Base-by-base conservation (phyloP, 2,888 invertebrate species). In the Andrena haemorrhoa region DNA sequence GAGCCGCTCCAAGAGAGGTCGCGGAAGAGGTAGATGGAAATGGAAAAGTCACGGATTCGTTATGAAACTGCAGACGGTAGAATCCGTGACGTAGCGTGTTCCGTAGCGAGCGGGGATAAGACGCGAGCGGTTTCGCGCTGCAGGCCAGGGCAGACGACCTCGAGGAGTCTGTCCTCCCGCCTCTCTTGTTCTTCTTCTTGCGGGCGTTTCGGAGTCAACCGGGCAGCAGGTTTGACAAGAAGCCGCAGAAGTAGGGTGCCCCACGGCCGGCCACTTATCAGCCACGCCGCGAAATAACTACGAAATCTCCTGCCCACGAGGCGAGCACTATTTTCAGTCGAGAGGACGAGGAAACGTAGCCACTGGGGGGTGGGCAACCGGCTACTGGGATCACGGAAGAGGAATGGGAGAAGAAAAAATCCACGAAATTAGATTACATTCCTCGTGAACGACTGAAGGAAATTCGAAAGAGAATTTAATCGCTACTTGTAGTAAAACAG, bases 191-290 rank as follows among this genome's bases (percentile, higher is more conserved):
- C 61, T 82, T 82, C 74, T 75, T 75, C 65, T 75, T 79, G 76
- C 56, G 84, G 79, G 86, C 75, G 86, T 87, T 87, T 87, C 81
- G 85, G 81, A 87, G 85, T 75, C 66, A 83, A 80, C 75, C 80
- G 72, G 83, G 76, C 83, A 87, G 86, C 86, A 87, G 85, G 86
- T 87, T 87, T 87, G 87, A 87, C 87, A 87, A 87, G 81, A 56
- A 56, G 56, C 23, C 26, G 70, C 65, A 74, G 71, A 79, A 71
- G 66, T 70, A 66, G 80, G 79, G 61, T 83, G 83, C 41, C 58
- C 75, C 63, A 66, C 73, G 70, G 29, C 23, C 68, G 65, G 51
- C 58, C 64, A 31, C 80, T 79, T 76, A 70, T 72, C 60, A 41
- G 70, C 75, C 56, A 77, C 75, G 33, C 61, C 70, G 69, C 70